Evolutionary conservation across 53 echinoderm and acorn worm species (phyloP).

Genomic region (Astropecten irregularis): DNA sequence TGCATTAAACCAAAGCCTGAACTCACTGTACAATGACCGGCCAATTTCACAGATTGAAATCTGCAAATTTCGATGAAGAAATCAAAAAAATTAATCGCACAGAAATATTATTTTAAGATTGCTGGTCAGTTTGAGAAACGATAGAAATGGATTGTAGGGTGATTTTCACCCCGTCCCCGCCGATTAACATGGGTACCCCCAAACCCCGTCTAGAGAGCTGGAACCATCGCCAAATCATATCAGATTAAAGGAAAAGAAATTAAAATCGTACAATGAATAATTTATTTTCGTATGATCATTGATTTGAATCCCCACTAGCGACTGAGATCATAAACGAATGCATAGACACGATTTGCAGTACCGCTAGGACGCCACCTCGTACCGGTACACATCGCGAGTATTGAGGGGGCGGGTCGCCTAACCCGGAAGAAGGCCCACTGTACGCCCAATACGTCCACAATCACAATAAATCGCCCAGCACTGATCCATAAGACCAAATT

Average conservation of each 20-base stretch:
- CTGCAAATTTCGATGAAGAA: conserved; percentile 47
- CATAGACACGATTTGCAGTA: conserved; percentile 25
- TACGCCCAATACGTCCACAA: conserved; percentile 5
- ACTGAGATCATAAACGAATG: conserved; percentile 28
- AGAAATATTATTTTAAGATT: conserved; percentile 24
- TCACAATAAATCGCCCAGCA: background rate
- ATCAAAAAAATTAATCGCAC: conserved; percentile 40
- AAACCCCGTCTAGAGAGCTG: conserved; percentile 13
- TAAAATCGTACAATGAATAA: conserved; percentile 62
- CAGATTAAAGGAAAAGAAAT: conserved; percentile 39
- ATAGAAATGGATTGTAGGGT: background rate
- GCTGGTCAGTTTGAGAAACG: background rate
- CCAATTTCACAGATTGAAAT: conserved; percentile 50
- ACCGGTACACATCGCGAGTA: conserved; percentile 45
- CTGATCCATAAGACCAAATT: conserved; percentile 25
- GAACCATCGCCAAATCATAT: background rate
- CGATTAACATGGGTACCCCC: background rate
- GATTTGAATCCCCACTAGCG: conserved; percentile 26
- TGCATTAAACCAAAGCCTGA: background rate
- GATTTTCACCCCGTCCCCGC: conserved; percentile 1
- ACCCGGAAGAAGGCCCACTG: conserved; percentile 44
- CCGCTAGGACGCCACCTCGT: background rate
- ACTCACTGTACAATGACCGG: conserved; percentile 20
- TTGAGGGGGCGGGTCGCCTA: conserved; percentile 35
- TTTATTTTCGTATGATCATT: conserved; percentile 52